A percentile compares a stretch with the other conserved stretches of the same genome.
phyloP scores from a whole-genome alignment of 2,797 vertebrate genomes.

The Danio kyathit region DNA sequence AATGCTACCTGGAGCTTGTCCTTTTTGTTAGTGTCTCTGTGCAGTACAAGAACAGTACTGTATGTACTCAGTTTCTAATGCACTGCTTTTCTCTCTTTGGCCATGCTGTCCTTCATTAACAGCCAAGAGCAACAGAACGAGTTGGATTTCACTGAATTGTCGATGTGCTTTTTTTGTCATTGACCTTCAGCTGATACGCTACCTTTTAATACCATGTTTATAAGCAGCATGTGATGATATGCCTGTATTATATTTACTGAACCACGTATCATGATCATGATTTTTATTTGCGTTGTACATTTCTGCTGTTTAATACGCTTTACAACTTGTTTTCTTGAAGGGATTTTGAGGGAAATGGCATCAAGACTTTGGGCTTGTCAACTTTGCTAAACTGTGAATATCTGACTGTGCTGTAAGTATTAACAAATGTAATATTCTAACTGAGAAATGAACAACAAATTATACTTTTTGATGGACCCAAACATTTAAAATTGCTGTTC shows the following conservation, averaged over 20 bases:
- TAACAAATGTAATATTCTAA: not conserved
- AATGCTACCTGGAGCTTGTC: not conserved
- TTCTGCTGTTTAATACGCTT: not conserved
- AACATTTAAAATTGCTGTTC: no score
- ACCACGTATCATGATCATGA: not conserved
- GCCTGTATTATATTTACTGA: not conserved
- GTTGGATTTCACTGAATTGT: not conserved
- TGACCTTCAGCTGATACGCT: not conserved
- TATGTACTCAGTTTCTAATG: conserved; percentile 1
- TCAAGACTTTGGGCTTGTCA: conserved; percentile 67
- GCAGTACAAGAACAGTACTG: conserved; percentile 32
- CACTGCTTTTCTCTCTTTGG: not conserved
- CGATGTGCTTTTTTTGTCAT: not conserved
- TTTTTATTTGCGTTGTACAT: not conserved
- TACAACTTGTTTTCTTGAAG: conserved; percentile 53
- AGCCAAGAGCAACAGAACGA: conserved; percentile 6
- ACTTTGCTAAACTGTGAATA: conserved; percentile 69
- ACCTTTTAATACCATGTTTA: not conserved
- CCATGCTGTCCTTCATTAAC: not conserved
- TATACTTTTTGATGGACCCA: not conserved
- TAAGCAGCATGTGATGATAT: not conserved
- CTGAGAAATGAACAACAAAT: not conserved
- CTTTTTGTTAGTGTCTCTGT: not conserved
- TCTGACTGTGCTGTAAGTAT: conserved; percentile 75
- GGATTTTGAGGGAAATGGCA: conserved; percentile 73